Evolutionary conservation across 2,888 invertebrate genomes (phyloP), one percentile per base, ranked within the genome.

Genomic region (Protophormia terraenovae): DNA sequence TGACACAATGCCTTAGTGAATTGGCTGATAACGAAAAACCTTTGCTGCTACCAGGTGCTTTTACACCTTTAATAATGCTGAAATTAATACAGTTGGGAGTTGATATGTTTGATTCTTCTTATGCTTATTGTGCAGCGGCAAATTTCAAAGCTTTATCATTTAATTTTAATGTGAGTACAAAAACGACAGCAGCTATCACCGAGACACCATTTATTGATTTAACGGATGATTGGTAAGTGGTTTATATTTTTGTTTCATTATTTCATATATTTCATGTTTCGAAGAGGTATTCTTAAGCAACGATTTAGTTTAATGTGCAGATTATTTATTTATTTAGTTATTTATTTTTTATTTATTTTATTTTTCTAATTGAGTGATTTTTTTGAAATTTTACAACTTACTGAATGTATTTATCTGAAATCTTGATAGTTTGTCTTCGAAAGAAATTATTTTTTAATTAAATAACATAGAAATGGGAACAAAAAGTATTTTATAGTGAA

Each of bases 31-130:
- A 47, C 3, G 88, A 90, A 71, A 95, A 97, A 90, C 92, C 97
- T 5, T 94, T 95, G 84, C 93, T 96, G 47, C 93, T 97, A 86
- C 95, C 96, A 90, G 97, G 97, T 3, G 95, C 96, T 71, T 98
- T 96, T 95, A 95, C 95, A 89, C 97, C 98, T 3, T 93, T 95
- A 4, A 93, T 95, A 32, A 93, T 97, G 50, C 90, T 98, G 78
- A 93, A 95, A 83, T 94, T 98, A 0, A 94, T 98, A 38, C 94
- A 95, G 87, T 89, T 95, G 35, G 98, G 98, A 19, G 94, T 97
- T 87, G 98, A 98, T 92, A 91, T 98, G 14, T 97, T 98, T 92
- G 98, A 98, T 90, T 96, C 97, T 0, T 96, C 97, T 0, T 97
- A 97, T 92, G 96, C 96, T 38, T 95, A 95, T 75, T 93, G 95